A percentile compares a stretch with the other conserved stretches of the same genome.
Conservation (phyloP, 2,888 invertebrate species). For the Luperina nickerlii region DNA sequence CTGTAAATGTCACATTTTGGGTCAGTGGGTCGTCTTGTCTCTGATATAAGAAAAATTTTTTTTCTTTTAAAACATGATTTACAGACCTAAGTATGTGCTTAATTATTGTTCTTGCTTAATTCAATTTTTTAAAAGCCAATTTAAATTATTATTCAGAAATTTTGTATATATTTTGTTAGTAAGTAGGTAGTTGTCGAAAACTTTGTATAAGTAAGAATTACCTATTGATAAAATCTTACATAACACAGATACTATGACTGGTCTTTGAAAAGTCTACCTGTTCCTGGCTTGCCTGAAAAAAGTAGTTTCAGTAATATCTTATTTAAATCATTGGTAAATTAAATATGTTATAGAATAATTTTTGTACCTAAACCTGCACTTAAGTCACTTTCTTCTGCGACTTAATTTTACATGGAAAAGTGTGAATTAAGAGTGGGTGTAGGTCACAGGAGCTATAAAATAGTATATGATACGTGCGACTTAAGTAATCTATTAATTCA, state of each 20-base stretch:
- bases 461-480: no score
- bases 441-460: no score
- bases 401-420: no score
- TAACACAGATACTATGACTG: neutral
- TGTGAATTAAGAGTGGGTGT: no score
- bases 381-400: no score
- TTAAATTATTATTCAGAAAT: neutral
- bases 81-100: no score
- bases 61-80: no score
- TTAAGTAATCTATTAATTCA: no score
- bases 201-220: neutral
- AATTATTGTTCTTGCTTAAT: neutral
- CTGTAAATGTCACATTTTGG: neutral
- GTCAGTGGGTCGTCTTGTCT: no score
- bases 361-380: no score
- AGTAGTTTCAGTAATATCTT: no score
- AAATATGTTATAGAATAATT: neutral
- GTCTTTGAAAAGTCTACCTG: neutral
- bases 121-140: neutral
- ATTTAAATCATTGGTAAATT: neutral
- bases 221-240: neutral
- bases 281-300: no score
- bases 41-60: neutral
- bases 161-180: neutral
- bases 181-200: constrained; percentile 10